Base-by-base conservation (phyloP, 2,113 vertebrate species). In the Phaethon lepturus region DNA sequence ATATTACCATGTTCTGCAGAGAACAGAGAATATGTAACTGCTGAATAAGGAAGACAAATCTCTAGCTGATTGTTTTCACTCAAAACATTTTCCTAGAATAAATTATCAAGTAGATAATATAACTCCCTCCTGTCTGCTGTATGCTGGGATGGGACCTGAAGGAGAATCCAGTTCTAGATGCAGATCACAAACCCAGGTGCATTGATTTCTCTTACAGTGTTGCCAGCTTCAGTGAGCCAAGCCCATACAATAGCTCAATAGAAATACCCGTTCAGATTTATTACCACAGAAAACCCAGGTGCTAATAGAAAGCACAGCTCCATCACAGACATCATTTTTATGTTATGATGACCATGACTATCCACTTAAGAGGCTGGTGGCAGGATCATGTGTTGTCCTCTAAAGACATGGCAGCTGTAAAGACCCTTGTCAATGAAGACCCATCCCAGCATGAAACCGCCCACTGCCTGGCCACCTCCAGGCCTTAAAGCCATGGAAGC, bases 1-100 rank as follows among this genome's bases (percentile, higher is more conserved):
- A 77, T 94, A 95, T 96, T 94, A 94, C 96, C 95, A 96, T 92
- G 88, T 96, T 97, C 93, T 94, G 93, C 93, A 93, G 86, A 91
- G 88, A 93, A 50, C 59, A 58, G 93, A 72, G 86, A 69, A 72
- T 90, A 83, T 7, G 7, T 74, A 94, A 91, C 81, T 82, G 89
- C 95, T 97, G 95, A 94, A 95, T 92, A 96, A 97, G 89, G 91
- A 95, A 92, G 95, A 59, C 78, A 78, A 90, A 84, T 84, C 72
- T 90, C 86, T 91, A 0, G 0, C 84, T 55, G 29, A 64, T 88
- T 95, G 64, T 92, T 94, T 89, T 64, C 68, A 79, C 52, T 88
- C 29, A 77, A 82, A 95, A 59, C 58, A 67, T 92, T 94, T 90
- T 94, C 82, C 75, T 60, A 73, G 91, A 96, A 92, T 88, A 88